Evolutionary conservation across 2,888 invertebrate species (phyloP).

Genomic region (Drosophila setosimentum): DNA sequence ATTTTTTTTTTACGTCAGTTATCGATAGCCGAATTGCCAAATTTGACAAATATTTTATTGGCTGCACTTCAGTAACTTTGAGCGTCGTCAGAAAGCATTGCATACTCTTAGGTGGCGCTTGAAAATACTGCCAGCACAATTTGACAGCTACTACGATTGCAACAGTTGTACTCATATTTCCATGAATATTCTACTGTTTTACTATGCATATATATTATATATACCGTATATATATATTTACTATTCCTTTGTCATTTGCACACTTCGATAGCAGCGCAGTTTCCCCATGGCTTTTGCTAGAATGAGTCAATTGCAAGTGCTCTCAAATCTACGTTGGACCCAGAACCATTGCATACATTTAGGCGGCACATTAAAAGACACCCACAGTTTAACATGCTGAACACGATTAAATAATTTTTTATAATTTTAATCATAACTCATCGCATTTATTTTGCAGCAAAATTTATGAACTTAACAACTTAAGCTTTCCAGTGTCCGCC

Average conservation of each 20-base stretch:
- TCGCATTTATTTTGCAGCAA: slow-evolving; percentile 39
- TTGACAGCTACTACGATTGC: neutral
- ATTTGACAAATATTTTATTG: neutral
- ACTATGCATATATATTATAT: neutral
- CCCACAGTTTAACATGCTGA: neutral
- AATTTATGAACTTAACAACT: slow-evolving; percentile 10
- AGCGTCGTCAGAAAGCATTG: neutral
- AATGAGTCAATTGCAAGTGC: neutral
- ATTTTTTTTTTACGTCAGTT: slow-evolving; percentile 2
- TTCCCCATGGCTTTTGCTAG: neutral
- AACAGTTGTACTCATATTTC: neutral
- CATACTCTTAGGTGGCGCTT: neutral
- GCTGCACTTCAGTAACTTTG: neutral
- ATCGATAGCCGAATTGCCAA: slow-evolving; percentile 14
- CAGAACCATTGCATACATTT: slow-evolving; percentile 44
- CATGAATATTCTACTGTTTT: neutral
- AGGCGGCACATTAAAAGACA: slow-evolving; percentile 16
- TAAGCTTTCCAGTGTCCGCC: slow-evolving; percentile 16
- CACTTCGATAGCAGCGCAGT: neutral
- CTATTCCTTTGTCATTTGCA: neutral
- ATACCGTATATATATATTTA: neutral
- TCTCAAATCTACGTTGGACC: neutral
- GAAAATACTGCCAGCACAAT: neutral
- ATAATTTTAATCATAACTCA: slow-evolving; percentile 14
- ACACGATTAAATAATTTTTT: neutral